phyloP scores from a whole-genome alignment of 2,888 invertebrate genomes.

The Patella caerulea region DNA sequence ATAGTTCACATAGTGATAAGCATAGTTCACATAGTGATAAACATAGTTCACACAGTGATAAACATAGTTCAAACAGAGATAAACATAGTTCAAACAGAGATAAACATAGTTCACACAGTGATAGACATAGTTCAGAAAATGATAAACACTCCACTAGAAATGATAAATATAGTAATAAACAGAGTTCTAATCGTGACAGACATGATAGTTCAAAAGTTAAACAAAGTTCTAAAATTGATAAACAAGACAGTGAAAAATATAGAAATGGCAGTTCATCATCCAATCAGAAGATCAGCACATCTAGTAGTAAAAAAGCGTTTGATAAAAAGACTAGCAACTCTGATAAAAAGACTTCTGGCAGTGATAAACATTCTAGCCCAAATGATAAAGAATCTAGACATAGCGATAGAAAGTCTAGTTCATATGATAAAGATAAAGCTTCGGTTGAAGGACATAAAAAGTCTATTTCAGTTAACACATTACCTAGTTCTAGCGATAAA shows the following conservation, averaged over 20 bases:
- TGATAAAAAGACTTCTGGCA: background rate
- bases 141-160: constrained; percentile 11
- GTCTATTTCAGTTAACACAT: too few relatives aligned
- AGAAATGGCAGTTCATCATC: background rate
- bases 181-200: background rate
- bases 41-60: constrained; percentile 5
- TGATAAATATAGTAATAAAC: constrained; percentile 6
- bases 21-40: background rate
- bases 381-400: constrained; percentile 8
- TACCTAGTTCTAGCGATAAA: too few relatives aligned
- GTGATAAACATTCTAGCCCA: background rate
- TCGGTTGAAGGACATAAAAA: too few relatives aligned
- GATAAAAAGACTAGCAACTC: too few relatives aligned
- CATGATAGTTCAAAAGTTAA: background rate
- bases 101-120: constrained; percentile 1
- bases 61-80: constrained; percentile 4
- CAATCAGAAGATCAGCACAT: too few relatives aligned
- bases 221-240: background rate
- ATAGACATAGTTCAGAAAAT: constrained; percentile 11
- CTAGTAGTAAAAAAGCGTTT: too few relatives aligned
- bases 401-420: constrained; percentile 10
- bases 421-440: background rate
- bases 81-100: constrained; percentile 10
- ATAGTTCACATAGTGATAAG: constrained; percentile 3
- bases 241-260: background rate